A percentile compares a stretch with the other conserved stretches of the same genome.
Evolutionary conservation across 92 coral and sea anemone species (phyloP).

Genomic region (Phenganax stokvisi): DNA sequence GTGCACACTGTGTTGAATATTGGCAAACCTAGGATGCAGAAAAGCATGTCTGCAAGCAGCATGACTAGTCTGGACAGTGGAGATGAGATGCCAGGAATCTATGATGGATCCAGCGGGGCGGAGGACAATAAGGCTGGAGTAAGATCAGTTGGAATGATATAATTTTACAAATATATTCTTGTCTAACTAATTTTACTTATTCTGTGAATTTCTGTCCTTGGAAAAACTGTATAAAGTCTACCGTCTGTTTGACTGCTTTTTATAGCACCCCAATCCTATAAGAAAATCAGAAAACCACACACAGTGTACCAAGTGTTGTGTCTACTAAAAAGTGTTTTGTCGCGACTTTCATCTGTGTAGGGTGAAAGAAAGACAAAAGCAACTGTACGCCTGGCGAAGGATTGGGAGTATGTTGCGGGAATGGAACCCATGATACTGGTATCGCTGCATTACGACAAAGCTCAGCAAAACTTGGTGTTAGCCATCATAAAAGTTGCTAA

Average conservation of each 20-base stretch:
- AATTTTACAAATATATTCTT: too few species aligned
- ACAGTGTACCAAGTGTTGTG: too few species aligned
- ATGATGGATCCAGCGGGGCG: slow-evolving; percentile 1
- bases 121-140: neutral
- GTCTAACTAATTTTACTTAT: too few species aligned
- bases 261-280: too few species aligned
- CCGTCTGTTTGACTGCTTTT: too few species aligned
- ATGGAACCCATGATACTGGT: slow-evolving; percentile 62
- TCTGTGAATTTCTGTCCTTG: too few species aligned
- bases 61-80: slow-evolving; percentile 23
- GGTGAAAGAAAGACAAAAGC: slow-evolving; percentile 23
- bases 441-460: slow-evolving; percentile 74
- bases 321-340: neutral
- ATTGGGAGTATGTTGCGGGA: slow-evolving; percentile 39
- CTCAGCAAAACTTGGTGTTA: slow-evolving; percentile 75
- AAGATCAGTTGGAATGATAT: too few species aligned
- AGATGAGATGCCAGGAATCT: slow-evolving; percentile 24
- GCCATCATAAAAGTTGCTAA: slow-evolving; percentile 80
- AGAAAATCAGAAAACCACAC: too few species aligned
- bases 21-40: slow-evolving; percentile 28
- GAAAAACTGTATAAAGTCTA: too few species aligned
- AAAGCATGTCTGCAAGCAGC: slow-evolving; percentile 3
- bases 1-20: slow-evolving; percentile 23
- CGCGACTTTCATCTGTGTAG: neutral
- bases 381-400: slow-evolving; percentile 38